Conservation (phyloP, 1,140 invertebrate genomes). For the Lepidurus arcticus region DNA sequence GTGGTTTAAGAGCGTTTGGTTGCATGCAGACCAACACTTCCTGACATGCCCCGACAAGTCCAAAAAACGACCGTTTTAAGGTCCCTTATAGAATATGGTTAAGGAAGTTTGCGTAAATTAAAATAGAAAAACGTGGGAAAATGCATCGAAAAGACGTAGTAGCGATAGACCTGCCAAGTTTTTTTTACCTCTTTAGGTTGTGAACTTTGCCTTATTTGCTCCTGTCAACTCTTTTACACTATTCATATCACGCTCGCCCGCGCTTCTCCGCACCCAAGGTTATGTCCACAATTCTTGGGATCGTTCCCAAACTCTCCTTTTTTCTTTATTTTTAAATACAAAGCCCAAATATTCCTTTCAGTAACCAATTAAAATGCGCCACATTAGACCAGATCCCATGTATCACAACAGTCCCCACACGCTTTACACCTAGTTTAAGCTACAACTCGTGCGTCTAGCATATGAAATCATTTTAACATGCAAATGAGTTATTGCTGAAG, state of each 20-base stretch:
- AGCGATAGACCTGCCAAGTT: not conserved
- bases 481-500: too few relatives aligned
- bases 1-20: not conserved
- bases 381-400: not conserved
- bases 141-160: not conserved
- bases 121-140: not conserved
- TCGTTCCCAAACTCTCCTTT: not conserved
- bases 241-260: not conserved
- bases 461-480: not conserved
- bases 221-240: not conserved
- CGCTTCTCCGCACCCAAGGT: conserved; percentile 6
- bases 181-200: not conserved
- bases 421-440: not conserved
- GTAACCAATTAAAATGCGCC: not conserved
- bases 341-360: not conserved
- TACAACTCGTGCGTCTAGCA: not conserved
- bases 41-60: not conserved
- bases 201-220: conserved; percentile 7
- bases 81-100: not conserved
- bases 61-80: not conserved
- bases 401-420: not conserved
- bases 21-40: not conserved
- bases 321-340: not conserved
- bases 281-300: not conserved
- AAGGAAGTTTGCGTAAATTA: not conserved